Evolutionary conservation across 2,113 vertebrate genomes (phyloP), one percentile per base, ranked within the genome.

Genomic region (Menidia beryllina): DNA sequence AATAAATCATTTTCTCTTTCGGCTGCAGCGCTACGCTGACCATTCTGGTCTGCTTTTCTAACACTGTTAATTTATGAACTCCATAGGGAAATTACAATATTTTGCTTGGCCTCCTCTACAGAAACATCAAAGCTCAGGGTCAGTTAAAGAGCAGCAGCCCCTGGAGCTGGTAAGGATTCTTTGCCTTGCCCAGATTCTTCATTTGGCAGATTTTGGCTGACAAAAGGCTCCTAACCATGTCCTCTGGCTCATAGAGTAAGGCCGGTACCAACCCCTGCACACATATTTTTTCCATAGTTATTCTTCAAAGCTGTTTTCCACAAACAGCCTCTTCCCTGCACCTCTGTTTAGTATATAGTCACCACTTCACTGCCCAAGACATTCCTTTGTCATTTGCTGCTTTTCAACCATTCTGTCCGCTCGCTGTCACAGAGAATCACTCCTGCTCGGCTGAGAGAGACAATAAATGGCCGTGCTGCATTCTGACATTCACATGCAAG

Each of bases 101-200:
- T 83, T 85, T 74, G 55, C 76, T 75, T 53, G 65, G 53, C 52
- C 63, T 20, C 3, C 70, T 72, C 23, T 53, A 72, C 51, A 69
- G 53, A 65, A 59, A 80, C 72, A 77, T 75, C 64, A 83, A 70
- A 84, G 66, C 54, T 17, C 34, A 19, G 63, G 66, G 56, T 79
- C 71, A 77, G 72, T 47, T 59, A 48, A 79, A 85, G 80, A 82
- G 70, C 69, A 85, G 50, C 61, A 45, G 78, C 68, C 66, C n/a
- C 75, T 9, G 47, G 14, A 69, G 71, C 78, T 47, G 25, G 56
- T 75, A 73, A 70, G 77, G 69, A 83, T 65, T 85, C 69, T 86
- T 47, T 61, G 36, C 41, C 48, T 59, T 72, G 54, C 69, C 75
- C 34, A 48, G 53, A 72, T 86, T 84, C 39, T 79, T 83, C 57